Percentiles rank a stretch among this genome's conserved stretches.
Conservation (phyloP, 2,797 vertebrate species). For the Carapus acus region DNA sequence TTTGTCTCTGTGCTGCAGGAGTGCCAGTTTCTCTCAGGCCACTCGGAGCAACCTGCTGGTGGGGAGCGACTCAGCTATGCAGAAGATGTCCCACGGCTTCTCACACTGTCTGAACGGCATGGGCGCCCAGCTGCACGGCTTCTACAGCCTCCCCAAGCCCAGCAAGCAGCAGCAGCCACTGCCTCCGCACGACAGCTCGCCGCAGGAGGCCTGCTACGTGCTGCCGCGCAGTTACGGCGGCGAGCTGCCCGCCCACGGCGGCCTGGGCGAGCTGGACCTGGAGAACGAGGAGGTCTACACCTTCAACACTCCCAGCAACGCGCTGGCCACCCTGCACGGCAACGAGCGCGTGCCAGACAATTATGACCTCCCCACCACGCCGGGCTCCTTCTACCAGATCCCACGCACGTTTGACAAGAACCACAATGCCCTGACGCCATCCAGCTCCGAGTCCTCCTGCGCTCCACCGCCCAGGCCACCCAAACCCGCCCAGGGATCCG, state of each 20-base stretch:
- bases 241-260: conserved; percentile 72
- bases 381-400: conserved; percentile 90
- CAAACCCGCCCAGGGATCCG: conserved; percentile 83
- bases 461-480: conserved; percentile 86
- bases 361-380: conserved; percentile 81
- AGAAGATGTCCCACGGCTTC: conserved; percentile 87
- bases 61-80: conserved; percentile 83
- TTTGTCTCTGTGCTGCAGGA: conserved; percentile 68
- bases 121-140: conserved; percentile 84
- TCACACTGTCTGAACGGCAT: conserved; percentile 89
- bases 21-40: conserved; percentile 96
- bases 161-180: conserved; percentile 79
- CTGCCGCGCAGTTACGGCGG: conserved; percentile 82
- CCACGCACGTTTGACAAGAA: conserved; percentile 95
- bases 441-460: conserved; percentile 69
- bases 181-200: conserved; percentile 61
- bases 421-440: conserved; percentile 85
- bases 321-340: conserved; percentile 78
- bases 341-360: conserved; percentile 80
- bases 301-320: conserved; percentile 90
- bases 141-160: conserved; percentile 93
- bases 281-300: conserved; percentile 86
- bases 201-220: conserved; percentile 83
- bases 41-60: conserved; percentile 81
- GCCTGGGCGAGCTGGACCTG: conserved; percentile 76